Evolutionary conservation across 2,113 vertebrate genomes (phyloP), one percentile per base, ranked within the genome.

Genomic region (Corythoichthys haematopterus): DNA sequence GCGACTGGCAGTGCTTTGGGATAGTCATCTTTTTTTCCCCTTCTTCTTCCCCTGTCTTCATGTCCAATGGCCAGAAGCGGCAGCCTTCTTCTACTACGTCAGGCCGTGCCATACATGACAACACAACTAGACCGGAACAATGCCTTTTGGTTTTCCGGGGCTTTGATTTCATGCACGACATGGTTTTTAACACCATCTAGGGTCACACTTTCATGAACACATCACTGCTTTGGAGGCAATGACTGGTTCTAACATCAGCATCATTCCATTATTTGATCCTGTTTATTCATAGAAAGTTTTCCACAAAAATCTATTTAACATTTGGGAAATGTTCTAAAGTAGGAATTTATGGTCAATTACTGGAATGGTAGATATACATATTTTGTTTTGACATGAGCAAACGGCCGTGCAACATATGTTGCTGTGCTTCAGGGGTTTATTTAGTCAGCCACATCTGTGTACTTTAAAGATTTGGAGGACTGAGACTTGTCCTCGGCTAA

Each of bases 101-200:
- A 56, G 45, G 16, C 76, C 74, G 65, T 77, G 76, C 68, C 53
- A 77, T 52, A 62, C 77, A 72, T 77, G 82, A 76, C 76, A 80
- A 64, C 80, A 82, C 75, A 85, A 88, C 85, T 86, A 84, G 86
- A 88, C 85, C 86, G 80, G 87, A 87, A 89, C 87, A 79, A 88
- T 90, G 83, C 75, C 79, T 85, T 84, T 79, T 69, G 83, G 75
- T 76, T 76, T 86, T 85, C 72, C 60, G 82, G 81, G 77, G 80
- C 78, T 71, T 79, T 84, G 53, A 55, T 82, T 79, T 79, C 79
- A 87, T 74, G 83, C 84, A 71, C 85, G 71, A 76, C 71, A 69
- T 80, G 72, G 80, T 87, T 78, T 45, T 28, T 60, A 71, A 69
- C 74, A 65, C 5, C 8, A 62, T 45, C 38, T 40, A 37, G 20